These are phyloP conservation scores for Autographa pulchrina DNA, from an alignment of 2,888 invertebrate species.

Conservation along the genomic window DNA sequence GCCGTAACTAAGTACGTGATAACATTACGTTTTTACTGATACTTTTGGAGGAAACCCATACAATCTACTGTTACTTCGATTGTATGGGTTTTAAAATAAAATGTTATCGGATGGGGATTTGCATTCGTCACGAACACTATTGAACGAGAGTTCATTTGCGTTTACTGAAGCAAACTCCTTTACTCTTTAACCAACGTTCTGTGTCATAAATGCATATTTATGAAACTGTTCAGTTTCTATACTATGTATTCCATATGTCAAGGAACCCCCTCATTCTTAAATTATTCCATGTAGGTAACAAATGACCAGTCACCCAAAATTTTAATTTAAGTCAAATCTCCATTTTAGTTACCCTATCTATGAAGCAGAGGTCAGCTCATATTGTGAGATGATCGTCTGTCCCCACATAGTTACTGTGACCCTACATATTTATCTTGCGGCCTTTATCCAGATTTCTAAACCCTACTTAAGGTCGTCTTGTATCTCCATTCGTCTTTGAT, in stretches of 20 bases:
- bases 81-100: background rate
- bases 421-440: slow-evolving; percentile 22
- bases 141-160: background rate
- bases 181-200: too few relatives aligned
- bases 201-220: too few relatives aligned
- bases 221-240: too few relatives aligned
- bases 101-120: background rate
- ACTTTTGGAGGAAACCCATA: background rate
- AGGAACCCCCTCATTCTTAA: background rate
- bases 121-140: background rate
- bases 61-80: background rate
- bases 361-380: background rate
- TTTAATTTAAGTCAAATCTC: background rate
- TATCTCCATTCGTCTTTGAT: slow-evolving; percentile 62
- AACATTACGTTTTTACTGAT: slow-evolving; percentile 24
- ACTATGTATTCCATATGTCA: too few relatives aligned
- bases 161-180: too few relatives aligned
- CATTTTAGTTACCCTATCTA: background rate
- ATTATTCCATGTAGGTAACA: background rate
- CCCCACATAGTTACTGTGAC: slow-evolving; percentile 10
- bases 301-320: background rate
- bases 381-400: slow-evolving; percentile 1
- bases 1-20: slow-evolving; percentile 35
- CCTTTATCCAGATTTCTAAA: slow-evolving; percentile 49
- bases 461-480: slow-evolving; percentile 59